Evolutionary conservation across 2,888 invertebrate species (phyloP), one percentile per base, ranked within the genome.

Genomic region (Agrochola lota): DNA sequence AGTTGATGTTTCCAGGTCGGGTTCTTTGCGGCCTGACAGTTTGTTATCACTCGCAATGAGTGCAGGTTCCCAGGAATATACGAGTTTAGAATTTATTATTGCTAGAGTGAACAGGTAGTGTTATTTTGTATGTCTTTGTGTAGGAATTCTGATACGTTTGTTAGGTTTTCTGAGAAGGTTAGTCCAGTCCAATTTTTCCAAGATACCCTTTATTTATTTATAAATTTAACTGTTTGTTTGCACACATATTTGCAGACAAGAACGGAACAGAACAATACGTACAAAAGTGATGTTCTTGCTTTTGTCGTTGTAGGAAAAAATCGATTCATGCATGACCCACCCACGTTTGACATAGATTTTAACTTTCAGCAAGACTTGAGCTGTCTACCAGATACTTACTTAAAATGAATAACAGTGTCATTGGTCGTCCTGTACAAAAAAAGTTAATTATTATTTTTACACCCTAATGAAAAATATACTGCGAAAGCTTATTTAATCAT

Each of bases 401-500:
- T 17, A 60, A 55, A 55, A 70, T 66, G 43, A 43, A 17, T 60
- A 80, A 62, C 23, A 62, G 12, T 11, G 35, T 20, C 62, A 62
- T 30, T 60, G 30, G 60, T 20, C 20, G 35, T 9, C 20, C 30
- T 35, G 30, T 62, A 20, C 5, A 11, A 35, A 62, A 60, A 80
- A 60, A 64, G 49, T 62, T 63, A 46, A 67, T 64, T 60, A 77
- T 68, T 70, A 70, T 85, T 73, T 80, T 84, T 46, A 71, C 30
- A 78, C 68, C 71, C 20, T 75, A 68, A 70, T 76, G 55, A 77
- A 86, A 86, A 87, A 62, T 46, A 63, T 72, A 78, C 68, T 67
- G 57, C 72, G 26, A 82, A 71, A 84, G 78, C 78, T 74, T 77
- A 78, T 82, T 83, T 87, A 87, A 90, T 91, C 84, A 90, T 89